Evolutionary conservation across 1,140 invertebrate genomes (phyloP), one percentile per base, ranked within the genome.

Genomic region (Atta colombica): DNA sequence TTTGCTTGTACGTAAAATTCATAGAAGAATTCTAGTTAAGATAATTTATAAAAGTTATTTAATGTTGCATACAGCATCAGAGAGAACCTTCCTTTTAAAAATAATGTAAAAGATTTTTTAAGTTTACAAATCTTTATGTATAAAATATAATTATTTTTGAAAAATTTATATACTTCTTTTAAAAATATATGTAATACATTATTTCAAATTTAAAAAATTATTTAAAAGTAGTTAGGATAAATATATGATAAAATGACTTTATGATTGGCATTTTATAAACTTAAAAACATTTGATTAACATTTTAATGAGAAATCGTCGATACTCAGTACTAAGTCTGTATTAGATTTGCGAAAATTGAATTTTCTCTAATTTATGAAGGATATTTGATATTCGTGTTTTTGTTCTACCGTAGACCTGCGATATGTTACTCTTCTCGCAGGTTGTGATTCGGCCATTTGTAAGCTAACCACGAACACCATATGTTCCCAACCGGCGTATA

Each of bases 371-470:
- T 77, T 77, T 61, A 78, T 60, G 45, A 35, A 2, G 16, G 16
- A n/a, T 65, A 77, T 77, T 85, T 60, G 72, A 65, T 65, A 77
- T 85, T 85, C 39, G 49, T 45, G 28, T 65, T 85, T 85, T 77
- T 77, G 49, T 65, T 63, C 39, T 21, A 35, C n/a, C 14, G 14
- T 10, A 74, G 16, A 60, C 18, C 0, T 12, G 45, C 71, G 58
- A 45, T 74, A 63, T 14, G 31, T 77, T 85, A 85, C 72, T n/a
- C 28, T 72, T 49, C 51, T 82, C 66, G 53, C 25, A 69, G 39
- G 18, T 82, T 82, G 66, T 74, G 85, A 84, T 71, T 72, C 55
- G 31, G 45, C 77, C 21, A 71, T 87, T 87, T 68, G 77, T 84
- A 87, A 55, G 72, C 78, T 35, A 61, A 28, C 49, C 85, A 84